phyloP scores from a whole-genome alignment of 1,140 invertebrate species.

The Drosophila insularis region DNA sequence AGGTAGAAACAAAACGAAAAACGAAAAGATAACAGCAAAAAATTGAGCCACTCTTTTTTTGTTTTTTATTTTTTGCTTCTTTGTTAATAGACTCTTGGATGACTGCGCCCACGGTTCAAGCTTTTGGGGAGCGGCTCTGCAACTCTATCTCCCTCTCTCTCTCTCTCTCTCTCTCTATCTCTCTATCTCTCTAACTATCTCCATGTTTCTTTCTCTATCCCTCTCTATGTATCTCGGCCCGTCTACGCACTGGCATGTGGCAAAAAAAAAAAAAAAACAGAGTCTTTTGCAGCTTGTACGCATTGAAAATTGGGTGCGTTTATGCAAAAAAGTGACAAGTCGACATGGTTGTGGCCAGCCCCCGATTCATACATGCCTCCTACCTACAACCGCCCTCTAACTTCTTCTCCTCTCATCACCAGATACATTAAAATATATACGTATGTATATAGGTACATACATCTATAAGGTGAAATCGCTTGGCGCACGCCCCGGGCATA shows the following conservation, averaged over 20 bases:
- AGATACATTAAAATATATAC: too few species aligned
- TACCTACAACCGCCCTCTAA: slow-evolving; percentile 5
- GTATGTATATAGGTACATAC: not conserved
- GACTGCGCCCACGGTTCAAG: slow-evolving; percentile 44
- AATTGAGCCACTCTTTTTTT: slow-evolving; percentile 42
- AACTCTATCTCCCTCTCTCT: not conserved
- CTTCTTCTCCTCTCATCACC: not conserved
- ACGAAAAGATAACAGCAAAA: slow-evolving; percentile 11
- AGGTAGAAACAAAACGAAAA: slow-evolving; percentile 35
- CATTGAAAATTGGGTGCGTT: slow-evolving; percentile 77
- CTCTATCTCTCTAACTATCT: not conserved
- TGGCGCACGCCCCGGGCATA: slow-evolving; percentile 74
- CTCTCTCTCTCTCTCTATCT: not conserved
- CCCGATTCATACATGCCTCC: slow-evolving; percentile 24
- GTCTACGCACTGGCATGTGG: slow-evolving; percentile 69
- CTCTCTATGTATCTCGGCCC: not conserved
- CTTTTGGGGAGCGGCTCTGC: slow-evolving; percentile 46
- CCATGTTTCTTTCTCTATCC: not conserved
- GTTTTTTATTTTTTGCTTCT: slow-evolving; percentile 41
- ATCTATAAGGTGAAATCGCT: slow-evolving; percentile 67
- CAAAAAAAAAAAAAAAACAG: slow-evolving; percentile 27
- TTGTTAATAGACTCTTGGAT: slow-evolving; percentile 53
- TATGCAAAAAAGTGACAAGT: slow-evolving; percentile 71
- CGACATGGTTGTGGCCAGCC: slow-evolving; percentile 39
- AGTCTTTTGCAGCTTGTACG: slow-evolving; percentile 44